phyloP scores from a whole-genome alignment of 2,113 vertebrate genomes.

The Notarius quadriscutis region DNA sequence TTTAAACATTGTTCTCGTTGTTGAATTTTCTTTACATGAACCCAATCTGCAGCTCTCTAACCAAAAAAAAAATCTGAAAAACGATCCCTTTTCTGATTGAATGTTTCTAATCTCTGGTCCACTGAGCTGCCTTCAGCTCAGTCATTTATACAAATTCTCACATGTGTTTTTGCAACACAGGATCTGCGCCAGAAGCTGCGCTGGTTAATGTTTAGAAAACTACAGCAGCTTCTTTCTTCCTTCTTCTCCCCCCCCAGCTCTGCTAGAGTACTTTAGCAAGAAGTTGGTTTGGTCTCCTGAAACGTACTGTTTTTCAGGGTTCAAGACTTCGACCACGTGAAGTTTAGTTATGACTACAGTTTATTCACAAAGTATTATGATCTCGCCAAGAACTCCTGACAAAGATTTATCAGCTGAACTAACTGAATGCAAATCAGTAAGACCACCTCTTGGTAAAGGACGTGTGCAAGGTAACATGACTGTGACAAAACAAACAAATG shows the following conservation, averaged over 20 bases:
- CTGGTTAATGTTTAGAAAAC: not conserved
- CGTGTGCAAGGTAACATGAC: not conserved
- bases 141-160: slow-evolving; percentile 5
- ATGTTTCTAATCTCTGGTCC: slow-evolving; percentile 3
- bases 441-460: not conserved
- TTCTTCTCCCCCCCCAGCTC: not conserved
- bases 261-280: not conserved
- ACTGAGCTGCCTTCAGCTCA: not conserved
- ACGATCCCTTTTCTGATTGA: not conserved
- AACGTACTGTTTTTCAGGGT: not conserved
- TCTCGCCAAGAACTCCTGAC: not conserved
- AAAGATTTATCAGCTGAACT: not conserved
- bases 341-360: not conserved
- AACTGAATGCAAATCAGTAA: not conserved
- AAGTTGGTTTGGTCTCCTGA: not conserved
- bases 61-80: not conserved
- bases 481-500: not conserved
- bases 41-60: not conserved
- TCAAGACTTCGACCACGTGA: not conserved
- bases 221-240: not conserved
- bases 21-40: no score
- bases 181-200: not conserved
- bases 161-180: not conserved
- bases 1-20: not conserved
- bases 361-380: not conserved